Evolutionary conservation across 2,113 vertebrate species (phyloP).

Genomic region (Dasypus novemcinctus): DNA sequence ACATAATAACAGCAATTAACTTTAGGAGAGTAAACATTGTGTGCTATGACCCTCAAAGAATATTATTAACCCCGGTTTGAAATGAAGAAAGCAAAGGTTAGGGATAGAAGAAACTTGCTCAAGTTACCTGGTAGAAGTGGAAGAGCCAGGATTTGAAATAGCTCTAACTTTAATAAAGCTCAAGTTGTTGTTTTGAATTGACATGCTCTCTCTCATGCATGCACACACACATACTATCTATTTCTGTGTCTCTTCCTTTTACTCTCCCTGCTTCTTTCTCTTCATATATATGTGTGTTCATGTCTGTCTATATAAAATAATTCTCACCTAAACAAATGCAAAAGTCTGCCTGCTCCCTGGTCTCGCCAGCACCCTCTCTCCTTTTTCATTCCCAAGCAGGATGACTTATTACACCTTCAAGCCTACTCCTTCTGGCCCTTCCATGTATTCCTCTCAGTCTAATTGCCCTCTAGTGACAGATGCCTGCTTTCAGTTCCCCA

Average conservation of each 20-base stretch:
- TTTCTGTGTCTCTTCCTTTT: not conserved
- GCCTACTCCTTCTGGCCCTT: accelerated
- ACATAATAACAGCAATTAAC: not conserved
- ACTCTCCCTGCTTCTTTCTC: too few relatives aligned
- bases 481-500: not conserved
- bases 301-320: not conserved
- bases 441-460: not conserved
- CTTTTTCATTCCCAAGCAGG: not conserved
- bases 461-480: not conserved
- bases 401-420: not conserved
- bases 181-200: not conserved
- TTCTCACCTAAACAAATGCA: not conserved
- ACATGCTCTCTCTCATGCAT: too few relatives aligned
- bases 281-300: accelerated
- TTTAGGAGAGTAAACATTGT: not conserved
- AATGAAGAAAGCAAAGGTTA: not conserved
- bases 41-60: too few relatives aligned
- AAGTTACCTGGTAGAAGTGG: not conserved
- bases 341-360: not conserved
- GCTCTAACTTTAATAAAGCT: not conserved
- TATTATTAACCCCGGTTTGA: not conserved
- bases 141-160: not conserved
- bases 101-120: not conserved
- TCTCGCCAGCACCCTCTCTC: not conserved
- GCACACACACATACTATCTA: not conserved